These are phyloP conservation scores for Orcinus orca DNA, from an alignment of 2,113 vertebrate species.

Conservation along the genomic window DNA sequence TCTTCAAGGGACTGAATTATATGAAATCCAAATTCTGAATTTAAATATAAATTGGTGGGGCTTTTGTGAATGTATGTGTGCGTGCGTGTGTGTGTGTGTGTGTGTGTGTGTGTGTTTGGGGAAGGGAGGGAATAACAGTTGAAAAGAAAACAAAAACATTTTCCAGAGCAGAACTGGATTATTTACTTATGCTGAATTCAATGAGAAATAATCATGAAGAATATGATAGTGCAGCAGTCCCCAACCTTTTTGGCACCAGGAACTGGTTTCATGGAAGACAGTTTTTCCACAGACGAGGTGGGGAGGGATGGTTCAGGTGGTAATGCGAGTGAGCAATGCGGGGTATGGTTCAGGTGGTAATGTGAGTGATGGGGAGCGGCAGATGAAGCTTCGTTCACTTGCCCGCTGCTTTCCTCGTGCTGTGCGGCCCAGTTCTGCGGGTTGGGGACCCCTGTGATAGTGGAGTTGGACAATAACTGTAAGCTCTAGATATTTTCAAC, in stretches of 20 bases:
- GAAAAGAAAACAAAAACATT: not conserved
- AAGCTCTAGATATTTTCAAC: not conserved
- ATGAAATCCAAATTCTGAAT: not conserved
- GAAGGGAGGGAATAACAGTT: not conserved
- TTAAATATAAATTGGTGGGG: not conserved
- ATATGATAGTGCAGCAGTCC: not conserved
- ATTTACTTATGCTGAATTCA: not conserved
- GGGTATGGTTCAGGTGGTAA: too few relatives aligned
- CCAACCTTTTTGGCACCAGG: too few relatives aligned
- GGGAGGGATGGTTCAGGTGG: too few relatives aligned
- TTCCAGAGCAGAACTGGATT: not conserved
- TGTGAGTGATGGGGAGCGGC: too few relatives aligned
- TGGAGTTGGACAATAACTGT: not conserved
- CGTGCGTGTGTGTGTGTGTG: not conserved
- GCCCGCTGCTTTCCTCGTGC: too few relatives aligned
- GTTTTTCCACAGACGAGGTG: too few relatives aligned
- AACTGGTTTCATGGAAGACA: too few relatives aligned
- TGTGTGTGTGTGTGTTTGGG: too few relatives aligned
- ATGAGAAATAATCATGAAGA: not conserved
- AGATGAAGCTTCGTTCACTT: too few relatives aligned
- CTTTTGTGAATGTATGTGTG: not conserved
- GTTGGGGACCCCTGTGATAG: not conserved
- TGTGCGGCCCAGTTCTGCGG: rapidly evolving
- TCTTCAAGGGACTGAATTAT: not conserved
- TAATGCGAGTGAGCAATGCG: too few relatives aligned